A percentile compares a stretch with the other conserved stretches of the same genome.
Evolutionary conservation across 1,140 invertebrate genomes (phyloP).

Genomic region (Chlorops oryzae): DNA sequence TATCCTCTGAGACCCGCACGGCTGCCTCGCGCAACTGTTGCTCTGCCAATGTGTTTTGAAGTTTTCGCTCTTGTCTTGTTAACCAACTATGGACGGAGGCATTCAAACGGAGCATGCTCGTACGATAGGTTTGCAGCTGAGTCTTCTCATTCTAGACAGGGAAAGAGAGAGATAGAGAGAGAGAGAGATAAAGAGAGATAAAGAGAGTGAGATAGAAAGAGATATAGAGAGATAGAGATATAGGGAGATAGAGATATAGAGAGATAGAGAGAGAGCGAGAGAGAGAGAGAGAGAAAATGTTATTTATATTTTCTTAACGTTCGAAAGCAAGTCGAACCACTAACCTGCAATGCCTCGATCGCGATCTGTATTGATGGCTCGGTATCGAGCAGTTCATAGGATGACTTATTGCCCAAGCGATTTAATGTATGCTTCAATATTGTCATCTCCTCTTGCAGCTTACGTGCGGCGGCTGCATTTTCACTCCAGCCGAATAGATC

Average conservation of each 20-base stretch:
- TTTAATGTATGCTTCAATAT: conserved; percentile 33
- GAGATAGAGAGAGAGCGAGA: no score
- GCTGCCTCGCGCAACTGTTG: conserved; percentile 19
- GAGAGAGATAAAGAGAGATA: no score
- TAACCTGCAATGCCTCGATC: conserved; percentile 42
- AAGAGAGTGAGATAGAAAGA: no score
- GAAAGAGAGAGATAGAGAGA: no score
- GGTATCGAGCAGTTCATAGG: conserved; percentile 38
- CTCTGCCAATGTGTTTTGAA: conserved; percentile 33
- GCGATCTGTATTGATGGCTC: conserved; percentile 44
- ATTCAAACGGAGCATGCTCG: conserved; percentile 64
- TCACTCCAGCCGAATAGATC: conserved; percentile 45
- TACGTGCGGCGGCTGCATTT: conserved; percentile 43
- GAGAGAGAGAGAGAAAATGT: neutral
- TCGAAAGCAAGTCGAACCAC: neutral
- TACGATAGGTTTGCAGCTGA: conserved; percentile 64
- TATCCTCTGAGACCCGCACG: no score
- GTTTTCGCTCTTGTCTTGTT: conserved; percentile 51
- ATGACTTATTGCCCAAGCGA: conserved; percentile 31
- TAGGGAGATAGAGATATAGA: neutral
- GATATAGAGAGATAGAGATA: no score
- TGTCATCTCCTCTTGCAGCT: conserved; percentile 45
- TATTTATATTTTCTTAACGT: neutral
- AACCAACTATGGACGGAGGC: conserved; percentile 68
- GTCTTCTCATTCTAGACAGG: conserved; percentile 57